Evolutionary conservation across 2,888 invertebrate genomes (phyloP).

Genomic region (Hirtodrosophila confusa): DNA sequence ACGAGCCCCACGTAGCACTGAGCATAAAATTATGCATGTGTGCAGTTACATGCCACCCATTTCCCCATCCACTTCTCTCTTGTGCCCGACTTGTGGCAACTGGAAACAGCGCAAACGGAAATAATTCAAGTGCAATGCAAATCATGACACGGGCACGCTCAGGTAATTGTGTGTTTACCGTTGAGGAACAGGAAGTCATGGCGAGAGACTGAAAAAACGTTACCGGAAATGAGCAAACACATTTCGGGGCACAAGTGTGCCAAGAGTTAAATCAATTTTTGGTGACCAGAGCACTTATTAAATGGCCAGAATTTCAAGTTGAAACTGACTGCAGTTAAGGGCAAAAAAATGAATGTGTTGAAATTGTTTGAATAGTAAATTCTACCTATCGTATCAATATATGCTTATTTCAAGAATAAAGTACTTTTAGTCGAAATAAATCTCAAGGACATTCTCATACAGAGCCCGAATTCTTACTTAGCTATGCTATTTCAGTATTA

Average conservation of each 20-base stretch:
- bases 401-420: too few relatives aligned
- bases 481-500: too few relatives aligned
- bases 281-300: slow-evolving; percentile 28
- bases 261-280: slow-evolving; percentile 37
- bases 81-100: slow-evolving; percentile 12
- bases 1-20: slow-evolving; percentile 64
- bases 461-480: too few relatives aligned
- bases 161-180: slow-evolving; percentile 75
- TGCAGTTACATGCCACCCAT: slow-evolving; percentile 19
- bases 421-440: too few relatives aligned
- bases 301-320: slow-evolving; percentile 6
- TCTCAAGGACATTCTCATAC: too few relatives aligned
- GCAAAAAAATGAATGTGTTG: neutral
- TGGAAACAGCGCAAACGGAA: slow-evolving; percentile 66
- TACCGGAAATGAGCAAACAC: slow-evolving; percentile 68
- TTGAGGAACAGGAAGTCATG: slow-evolving; percentile 54
- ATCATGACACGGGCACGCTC: slow-evolving; percentile 70
- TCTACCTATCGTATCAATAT: too few relatives aligned
- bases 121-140: slow-evolving; percentile 78
- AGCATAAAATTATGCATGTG: slow-evolving; percentile 75
- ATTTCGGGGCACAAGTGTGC: slow-evolving; percentile 50
- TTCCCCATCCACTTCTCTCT: neutral
- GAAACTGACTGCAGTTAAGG: neutral
- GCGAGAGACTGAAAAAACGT: slow-evolving; percentile 20
- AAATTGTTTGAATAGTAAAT: too few relatives aligned